A percentile compares a stretch with the other conserved stretches of the same genome.
These are phyloP conservation scores for Tinamus guttatus DNA, from an alignment of 2,113 vertebrate genomes.

Conservation along the genomic window DNA sequence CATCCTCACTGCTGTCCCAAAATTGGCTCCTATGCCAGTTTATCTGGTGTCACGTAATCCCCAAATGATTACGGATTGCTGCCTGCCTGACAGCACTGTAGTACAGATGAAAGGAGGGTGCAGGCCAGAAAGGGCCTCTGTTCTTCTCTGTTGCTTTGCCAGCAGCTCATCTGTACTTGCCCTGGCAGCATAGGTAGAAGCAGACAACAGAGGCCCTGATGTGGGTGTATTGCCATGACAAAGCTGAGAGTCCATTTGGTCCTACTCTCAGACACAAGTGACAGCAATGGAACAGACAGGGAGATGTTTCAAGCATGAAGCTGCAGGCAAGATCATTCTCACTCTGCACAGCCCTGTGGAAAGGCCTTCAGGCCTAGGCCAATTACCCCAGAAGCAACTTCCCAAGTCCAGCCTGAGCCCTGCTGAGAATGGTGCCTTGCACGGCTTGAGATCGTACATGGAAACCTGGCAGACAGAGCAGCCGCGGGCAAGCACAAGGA, in stretches of 20 bases:
- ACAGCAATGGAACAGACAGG: background rate
- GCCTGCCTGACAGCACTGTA: background rate
- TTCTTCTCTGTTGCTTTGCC: background rate
- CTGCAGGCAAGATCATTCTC: accelerated
- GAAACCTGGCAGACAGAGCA: background rate
- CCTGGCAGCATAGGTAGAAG: background rate
- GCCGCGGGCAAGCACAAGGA: accelerated
- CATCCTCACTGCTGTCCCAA: background rate
- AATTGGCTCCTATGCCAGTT: background rate
- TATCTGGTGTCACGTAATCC: background rate
- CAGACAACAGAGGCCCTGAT: background rate
- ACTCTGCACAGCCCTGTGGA: background rate
- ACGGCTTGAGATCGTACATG: background rate
- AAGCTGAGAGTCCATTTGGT: background rate
- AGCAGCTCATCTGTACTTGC: background rate
- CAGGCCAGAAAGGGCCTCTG: background rate
- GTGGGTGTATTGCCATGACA: background rate
- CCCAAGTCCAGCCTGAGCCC: background rate
- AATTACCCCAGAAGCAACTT: background rate
- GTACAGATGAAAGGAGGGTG: background rate
- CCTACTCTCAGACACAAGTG: background rate
- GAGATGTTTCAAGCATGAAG: background rate
- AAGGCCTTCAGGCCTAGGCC: background rate
- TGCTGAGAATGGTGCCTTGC: background rate
- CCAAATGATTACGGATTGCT: background rate